A percentile compares a stretch with the other conserved stretches of the same genome.
Evolutionary conservation across 2,113 vertebrate species (phyloP).

Genomic region (Isurus oxyrinchus): DNA sequence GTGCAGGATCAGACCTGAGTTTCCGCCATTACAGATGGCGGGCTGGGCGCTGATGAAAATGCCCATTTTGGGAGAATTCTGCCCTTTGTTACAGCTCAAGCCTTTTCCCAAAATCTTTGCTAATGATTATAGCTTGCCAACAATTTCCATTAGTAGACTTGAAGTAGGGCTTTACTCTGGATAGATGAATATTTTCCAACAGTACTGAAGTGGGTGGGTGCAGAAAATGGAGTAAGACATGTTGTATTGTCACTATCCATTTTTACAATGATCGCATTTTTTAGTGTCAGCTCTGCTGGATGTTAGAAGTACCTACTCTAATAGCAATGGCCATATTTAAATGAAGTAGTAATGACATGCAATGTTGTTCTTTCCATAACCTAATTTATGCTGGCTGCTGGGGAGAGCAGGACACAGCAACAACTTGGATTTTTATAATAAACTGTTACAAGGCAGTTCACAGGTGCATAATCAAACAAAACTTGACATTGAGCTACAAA

Average conservation of each 20-base stretch:
- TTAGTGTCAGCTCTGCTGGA: background rate
- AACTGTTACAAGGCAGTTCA: no score
- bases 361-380: background rate
- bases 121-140: background rate
- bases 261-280: background rate
- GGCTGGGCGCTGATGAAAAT: no score
- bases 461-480: background rate
- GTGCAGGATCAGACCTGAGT: no score
- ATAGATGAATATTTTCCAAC: no score
- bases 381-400: background rate
- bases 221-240: no score
- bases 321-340: background rate
- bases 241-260: no score
- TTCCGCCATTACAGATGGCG: no score
- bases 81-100: background rate
- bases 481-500: background rate
- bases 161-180: no score
- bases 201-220: no score
- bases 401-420: background rate
- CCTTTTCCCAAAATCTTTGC: background rate
- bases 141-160: background rate
- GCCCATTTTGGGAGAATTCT: no score
- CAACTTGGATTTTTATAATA: background rate
- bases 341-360: background rate
- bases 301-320: background rate